phyloP scores from a whole-genome alignment of 2,888 invertebrate species.

The Drosophila gaucha region DNA sequence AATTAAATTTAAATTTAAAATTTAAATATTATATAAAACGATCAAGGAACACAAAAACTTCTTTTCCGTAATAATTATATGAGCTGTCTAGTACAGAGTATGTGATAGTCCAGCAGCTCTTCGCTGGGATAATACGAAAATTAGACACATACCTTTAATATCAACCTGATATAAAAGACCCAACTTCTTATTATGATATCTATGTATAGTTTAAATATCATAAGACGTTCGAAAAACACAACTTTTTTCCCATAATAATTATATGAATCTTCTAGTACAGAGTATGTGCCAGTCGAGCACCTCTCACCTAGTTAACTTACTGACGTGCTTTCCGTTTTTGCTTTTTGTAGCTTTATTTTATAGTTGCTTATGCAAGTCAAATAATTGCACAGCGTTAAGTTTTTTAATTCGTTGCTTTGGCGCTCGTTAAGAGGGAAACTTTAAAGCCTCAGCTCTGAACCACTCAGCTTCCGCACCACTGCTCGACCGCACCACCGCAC shows the following conservation, averaged over 20 bases:
- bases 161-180: too few relatives aligned
- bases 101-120: too few relatives aligned
- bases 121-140: too few relatives aligned
- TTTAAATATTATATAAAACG: too few relatives aligned
- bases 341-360: conserved; percentile 24
- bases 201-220: too few relatives aligned
- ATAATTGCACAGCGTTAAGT: conserved; percentile 69
- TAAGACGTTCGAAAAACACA: too few relatives aligned
- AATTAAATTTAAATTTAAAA: too few relatives aligned
- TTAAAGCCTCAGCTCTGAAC: conserved; percentile 22
- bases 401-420: conserved; percentile 63
- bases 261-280: background rate
- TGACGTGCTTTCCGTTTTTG: conserved; percentile 28
- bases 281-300: background rate
- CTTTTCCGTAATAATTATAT: too few relatives aligned
- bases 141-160: too few relatives aligned
- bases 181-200: too few relatives aligned
- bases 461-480: conserved; percentile 9
- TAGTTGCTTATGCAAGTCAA: conserved; percentile 66
- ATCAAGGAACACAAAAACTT: too few relatives aligned
- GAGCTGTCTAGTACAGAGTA: too few relatives aligned
- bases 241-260: background rate
- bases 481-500: conserved; percentile 22
- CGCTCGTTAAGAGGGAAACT: conserved; percentile 35
- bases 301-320: background rate